A percentile compares a stretch with the other conserved stretches of the same genome.
Evolutionary conservation across 2,113 vertebrate genomes (phyloP).

Genomic region (Candoia aspera): DNA sequence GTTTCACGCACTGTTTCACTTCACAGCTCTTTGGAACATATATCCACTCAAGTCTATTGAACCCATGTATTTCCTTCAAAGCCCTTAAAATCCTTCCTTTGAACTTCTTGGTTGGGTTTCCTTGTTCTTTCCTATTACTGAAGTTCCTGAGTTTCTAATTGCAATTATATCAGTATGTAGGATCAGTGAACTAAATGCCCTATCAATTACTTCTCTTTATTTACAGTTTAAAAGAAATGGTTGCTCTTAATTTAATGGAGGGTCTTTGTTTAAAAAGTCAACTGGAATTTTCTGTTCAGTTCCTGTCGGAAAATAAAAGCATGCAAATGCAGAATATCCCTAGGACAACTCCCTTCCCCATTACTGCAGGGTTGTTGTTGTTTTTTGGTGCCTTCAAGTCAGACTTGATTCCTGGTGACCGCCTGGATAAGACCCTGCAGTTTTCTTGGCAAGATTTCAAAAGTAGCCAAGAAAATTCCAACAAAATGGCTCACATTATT

Average conservation of each 20-base stretch:
- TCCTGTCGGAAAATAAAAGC: slow-evolving; percentile 27
- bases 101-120: slow-evolving; percentile 43
- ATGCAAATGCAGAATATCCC: slow-evolving; percentile 32
- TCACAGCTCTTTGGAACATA: slow-evolving; percentile 35
- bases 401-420: not conserved
- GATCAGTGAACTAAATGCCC: slow-evolving; percentile 46
- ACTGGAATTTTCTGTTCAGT: slow-evolving; percentile 29
- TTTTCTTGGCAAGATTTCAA: not conserved
- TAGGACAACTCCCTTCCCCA: slow-evolving; percentile 17
- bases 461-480: not conserved
- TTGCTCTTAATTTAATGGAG: slow-evolving; percentile 51
- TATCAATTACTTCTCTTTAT: slow-evolving; percentile 50
- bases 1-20: slow-evolving; percentile 46
- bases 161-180: slow-evolving; percentile 33
- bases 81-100: slow-evolving; percentile 49
- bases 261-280: slow-evolving; percentile 50
- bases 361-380: not conserved
- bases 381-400: not conserved
- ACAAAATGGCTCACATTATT: slow-evolving; percentile 26
- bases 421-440: not conserved
- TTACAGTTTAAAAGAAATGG: slow-evolving; percentile 54
- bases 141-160: slow-evolving; percentile 44
- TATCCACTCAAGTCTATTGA: slow-evolving; percentile 42
- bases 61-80: slow-evolving; percentile 26
- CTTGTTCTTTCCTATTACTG: slow-evolving; percentile 44